Conservation (phyloP, 2,113 vertebrate species). For the Crotalus horridus region DNA sequence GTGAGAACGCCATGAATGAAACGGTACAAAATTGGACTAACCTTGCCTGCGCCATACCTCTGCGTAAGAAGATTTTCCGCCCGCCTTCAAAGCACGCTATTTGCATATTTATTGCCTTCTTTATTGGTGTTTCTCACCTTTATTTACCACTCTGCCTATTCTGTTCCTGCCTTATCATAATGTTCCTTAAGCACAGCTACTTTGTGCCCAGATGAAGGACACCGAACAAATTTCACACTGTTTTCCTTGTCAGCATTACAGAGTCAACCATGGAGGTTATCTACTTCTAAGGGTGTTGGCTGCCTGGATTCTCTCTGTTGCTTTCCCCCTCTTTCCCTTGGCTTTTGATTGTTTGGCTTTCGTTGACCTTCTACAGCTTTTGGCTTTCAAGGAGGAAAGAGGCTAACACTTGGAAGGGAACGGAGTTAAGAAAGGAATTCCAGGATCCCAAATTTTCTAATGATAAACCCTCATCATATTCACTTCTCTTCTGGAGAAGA, state of each 20-base stretch:
- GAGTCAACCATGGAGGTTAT: slow-evolving; percentile 45
- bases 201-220: slow-evolving; percentile 38
- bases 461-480: not conserved
- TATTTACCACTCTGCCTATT: slow-evolving; percentile 45
- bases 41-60: not conserved
- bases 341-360: not conserved
- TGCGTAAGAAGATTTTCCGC: slow-evolving; percentile 33
- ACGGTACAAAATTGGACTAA: slow-evolving; percentile 20
- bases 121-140: slow-evolving; percentile 34
- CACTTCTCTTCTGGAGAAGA: not conserved
- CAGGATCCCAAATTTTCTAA: not conserved
- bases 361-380: not conserved
- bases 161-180: slow-evolving; percentile 39
- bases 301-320: slow-evolving; percentile 40
- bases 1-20: slow-evolving; percentile 41
- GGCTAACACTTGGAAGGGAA: not conserved
- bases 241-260: slow-evolving; percentile 30
- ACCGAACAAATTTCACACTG: slow-evolving; percentile 45
- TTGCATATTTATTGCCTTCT: slow-evolving; percentile 43
- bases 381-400: not conserved
- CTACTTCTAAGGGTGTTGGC: slow-evolving; percentile 6
- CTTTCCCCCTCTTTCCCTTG: not conserved
- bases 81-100: slow-evolving; percentile 36
- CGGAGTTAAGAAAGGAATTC: not conserved
- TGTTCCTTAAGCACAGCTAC: slow-evolving; percentile 39